Evolutionary conservation across 2,888 invertebrate genomes (phyloP).

Genomic region (Imbricaverruca yamaguchii): DNA sequence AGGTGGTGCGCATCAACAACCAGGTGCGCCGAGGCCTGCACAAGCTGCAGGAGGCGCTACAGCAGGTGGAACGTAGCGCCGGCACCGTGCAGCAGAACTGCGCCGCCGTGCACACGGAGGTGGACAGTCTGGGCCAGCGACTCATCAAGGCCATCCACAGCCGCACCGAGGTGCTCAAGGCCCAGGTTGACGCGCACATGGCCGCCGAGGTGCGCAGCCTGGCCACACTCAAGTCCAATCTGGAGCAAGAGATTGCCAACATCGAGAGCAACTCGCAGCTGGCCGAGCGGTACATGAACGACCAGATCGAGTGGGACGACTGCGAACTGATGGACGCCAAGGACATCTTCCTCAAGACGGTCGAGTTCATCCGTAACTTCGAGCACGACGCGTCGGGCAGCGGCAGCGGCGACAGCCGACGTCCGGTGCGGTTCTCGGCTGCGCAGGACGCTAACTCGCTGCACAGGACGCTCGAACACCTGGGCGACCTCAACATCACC

Average conservation of each 20-base stretch:
- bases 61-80: conserved; percentile 79
- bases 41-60: conserved; percentile 75
- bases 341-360: conserved; percentile 89
- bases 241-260: conserved; percentile 90
- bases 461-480: conserved; percentile 73
- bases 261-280: conserved; percentile 94
- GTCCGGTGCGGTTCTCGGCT: conserved; percentile 76
- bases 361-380: conserved; percentile 86
- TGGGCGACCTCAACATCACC: conserved; percentile 83
- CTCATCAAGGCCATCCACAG: conserved; percentile 82
- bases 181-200: conserved; percentile 70
- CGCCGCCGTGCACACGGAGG: conserved; percentile 81
- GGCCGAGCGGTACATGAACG: conserved; percentile 62
- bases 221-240: conserved; percentile 79
- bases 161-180: conserved; percentile 71
- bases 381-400: conserved; percentile 69
- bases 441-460: conserved; percentile 80
- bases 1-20: conserved; percentile 79
- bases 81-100: conserved; percentile 81
- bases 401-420: conserved; percentile 60
- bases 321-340: conserved; percentile 89
- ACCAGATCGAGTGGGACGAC: conserved; percentile 75
- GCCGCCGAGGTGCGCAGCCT: conserved; percentile 78
- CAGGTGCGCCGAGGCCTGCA: conserved; percentile 71
- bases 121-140: conserved; percentile 71